A percentile compares a stretch with the other conserved stretches of the same genome.
phyloP scores from a whole-genome alignment of 2,888 invertebrate species.

The Drosophila yooni region DNA sequence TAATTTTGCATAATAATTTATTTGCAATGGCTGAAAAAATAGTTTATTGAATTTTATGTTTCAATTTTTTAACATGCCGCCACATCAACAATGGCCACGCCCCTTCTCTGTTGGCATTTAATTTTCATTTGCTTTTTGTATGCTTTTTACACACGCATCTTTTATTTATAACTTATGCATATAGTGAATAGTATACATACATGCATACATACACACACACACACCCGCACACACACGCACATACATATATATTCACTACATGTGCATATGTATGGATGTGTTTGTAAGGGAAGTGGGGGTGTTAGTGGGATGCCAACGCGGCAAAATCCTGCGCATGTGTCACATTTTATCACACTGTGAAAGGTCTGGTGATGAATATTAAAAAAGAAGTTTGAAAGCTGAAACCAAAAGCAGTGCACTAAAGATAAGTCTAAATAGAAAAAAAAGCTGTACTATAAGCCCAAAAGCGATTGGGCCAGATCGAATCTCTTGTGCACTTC shows the following conservation, averaged over 20 bases:
- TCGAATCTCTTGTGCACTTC: constrained; percentile 26
- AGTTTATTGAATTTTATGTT: constrained; percentile 73
- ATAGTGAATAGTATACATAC: constrained; percentile 24
- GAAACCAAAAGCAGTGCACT: constrained; percentile 43
- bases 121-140: constrained; percentile 76
- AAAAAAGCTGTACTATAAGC: constrained; percentile 10
- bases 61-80: constrained; percentile 66
- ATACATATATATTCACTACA: background rate
- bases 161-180: constrained; percentile 72
- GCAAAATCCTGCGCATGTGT: constrained; percentile 77
- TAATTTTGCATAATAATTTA: constrained; percentile 80
- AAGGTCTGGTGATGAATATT: constrained; percentile 64
- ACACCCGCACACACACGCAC: background rate
- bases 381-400: constrained; percentile 68
- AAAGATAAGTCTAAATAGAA: constrained; percentile 31
- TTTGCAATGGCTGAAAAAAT: constrained; percentile 67
- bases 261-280: constrained; percentile 13
- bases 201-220: background rate
- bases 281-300: background rate
- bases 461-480: constrained; percentile 6
- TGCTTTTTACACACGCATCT: constrained; percentile 60
- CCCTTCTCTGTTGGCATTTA: constrained; percentile 75
- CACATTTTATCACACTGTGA: constrained; percentile 61
- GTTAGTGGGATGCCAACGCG: constrained; percentile 65
- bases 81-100: constrained; percentile 64